Evolutionary conservation across 2,888 invertebrate species (phyloP), one percentile per base, ranked within the genome.

Genomic region (Cartodere bifasciata): DNA sequence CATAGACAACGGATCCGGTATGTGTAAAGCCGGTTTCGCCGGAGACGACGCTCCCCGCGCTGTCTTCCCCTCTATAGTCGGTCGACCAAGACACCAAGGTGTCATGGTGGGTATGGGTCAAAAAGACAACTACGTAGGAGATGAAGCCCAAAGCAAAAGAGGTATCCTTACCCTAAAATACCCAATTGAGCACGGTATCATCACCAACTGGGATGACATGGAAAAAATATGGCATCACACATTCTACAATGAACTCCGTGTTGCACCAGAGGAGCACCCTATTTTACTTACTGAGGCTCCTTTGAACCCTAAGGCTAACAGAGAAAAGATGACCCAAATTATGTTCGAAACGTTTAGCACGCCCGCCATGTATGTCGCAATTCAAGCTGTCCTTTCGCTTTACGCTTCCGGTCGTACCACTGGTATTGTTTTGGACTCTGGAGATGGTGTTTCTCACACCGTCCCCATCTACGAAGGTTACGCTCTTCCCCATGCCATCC

Each of bases 391-490:
- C 47, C 76, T 91, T 58, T 88, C 90, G 55, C 72, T 90, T 65
- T 90, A 90, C 70, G 90, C 90, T 48, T 88, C 88, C 59, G 90
- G 90, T 69, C 84, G 88, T 76, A 90, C 88, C 71, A 90, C 90
- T 61, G 90, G 90, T 74, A 87, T 90, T 66, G 90, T 90, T 44
- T 67, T 90, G 62, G 90, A 90, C 69, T 84, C 85, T 56, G 88
- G 90, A 48, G 88, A 90, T 67, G 90, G 90, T 72, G 88, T 90
- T 41, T 85, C 87, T 53, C 88, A 90, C 76, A 88, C 86, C 53
- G 87, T 87, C 41, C 87, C 90, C 64, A 87, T 88, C 72, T 88
- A 88, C 63, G 88, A 88, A 74, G 88, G 83, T 74, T 88, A 87
- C 65, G 85, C 90, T 47, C 75, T 91, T 48, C 90, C 91, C 60